A percentile compares a stretch with the other conserved stretches of the same genome.
These are phyloP conservation scores for Chaetophractus vellerosus DNA, from an alignment of 2,797 vertebrate species.

Conservation along the genomic window DNA sequence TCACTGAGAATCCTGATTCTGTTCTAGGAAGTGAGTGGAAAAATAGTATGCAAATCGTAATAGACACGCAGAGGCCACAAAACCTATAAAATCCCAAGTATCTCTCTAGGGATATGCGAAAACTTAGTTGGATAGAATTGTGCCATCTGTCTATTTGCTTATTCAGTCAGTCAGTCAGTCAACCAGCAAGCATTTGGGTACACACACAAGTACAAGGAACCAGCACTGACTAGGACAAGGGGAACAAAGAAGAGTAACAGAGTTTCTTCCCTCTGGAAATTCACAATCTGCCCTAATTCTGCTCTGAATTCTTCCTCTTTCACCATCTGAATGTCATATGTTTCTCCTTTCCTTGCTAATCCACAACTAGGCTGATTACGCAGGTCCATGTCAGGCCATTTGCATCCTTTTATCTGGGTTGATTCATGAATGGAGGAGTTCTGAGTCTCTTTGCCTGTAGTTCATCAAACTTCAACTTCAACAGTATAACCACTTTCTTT, in stretches of 20 bases:
- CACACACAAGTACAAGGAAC: not conserved
- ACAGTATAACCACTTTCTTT: not conserved
- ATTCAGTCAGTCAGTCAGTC: not conserved
- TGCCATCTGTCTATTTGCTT: not conserved
- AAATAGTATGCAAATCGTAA: not conserved
- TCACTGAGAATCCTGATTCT: not conserved
- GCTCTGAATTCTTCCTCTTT: constrained; percentile 28
- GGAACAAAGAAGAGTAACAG: not conserved
- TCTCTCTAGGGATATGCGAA: not conserved
- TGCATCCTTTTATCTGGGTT: constrained; percentile 46
- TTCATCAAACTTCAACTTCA: not conserved
- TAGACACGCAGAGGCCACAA: not conserved
- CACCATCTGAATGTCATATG: not conserved
- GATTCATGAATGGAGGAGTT: not conserved
- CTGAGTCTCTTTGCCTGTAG: constrained; percentile 7
- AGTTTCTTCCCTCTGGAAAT: constrained; percentile 15
- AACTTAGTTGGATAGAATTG: not conserved
- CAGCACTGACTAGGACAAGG: not conserved
- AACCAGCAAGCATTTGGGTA: not conserved
- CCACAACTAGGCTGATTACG: not conserved
- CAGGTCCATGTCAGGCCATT: not conserved
- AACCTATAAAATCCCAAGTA: not conserved
- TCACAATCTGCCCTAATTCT: not conserved
- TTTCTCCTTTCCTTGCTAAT: constrained; percentile 40
- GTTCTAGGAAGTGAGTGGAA: not conserved